Percentiles rank a stretch among this genome's conserved stretches.
These are phyloP conservation scores for Dolichopus griseipennis DNA, from an alignment of 2,888 invertebrate species.

Conservation along the genomic window DNA sequence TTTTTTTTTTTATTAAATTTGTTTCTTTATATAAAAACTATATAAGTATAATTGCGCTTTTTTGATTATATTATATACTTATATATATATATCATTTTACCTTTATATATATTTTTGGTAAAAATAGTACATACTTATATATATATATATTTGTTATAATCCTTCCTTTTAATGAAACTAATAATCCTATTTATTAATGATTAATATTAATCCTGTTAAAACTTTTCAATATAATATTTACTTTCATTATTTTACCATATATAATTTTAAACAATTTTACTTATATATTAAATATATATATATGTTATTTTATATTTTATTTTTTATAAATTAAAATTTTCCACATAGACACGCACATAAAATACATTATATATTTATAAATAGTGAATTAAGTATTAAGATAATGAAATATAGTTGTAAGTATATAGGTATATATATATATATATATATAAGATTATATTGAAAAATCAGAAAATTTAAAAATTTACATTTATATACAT, in stretches of 20 bases:
- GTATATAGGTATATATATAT: neutral
- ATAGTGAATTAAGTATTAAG: neutral
- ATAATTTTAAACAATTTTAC: neutral
- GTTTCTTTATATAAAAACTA: neutral
- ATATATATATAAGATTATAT: too few species aligned
- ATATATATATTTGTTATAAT: neutral
- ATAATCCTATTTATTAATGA: conserved; percentile 6
- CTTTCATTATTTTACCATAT: neutral
- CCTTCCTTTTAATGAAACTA: conserved; percentile 1
- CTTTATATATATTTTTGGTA: too few species aligned
- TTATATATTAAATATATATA: neutral
- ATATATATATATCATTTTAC: neutral
- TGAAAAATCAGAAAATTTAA: too few species aligned
- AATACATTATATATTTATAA: neutral
- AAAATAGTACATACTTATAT: too few species aligned
- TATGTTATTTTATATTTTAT: neutral
- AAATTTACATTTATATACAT: too few species aligned
- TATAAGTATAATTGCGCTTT: neutral
- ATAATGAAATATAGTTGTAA: neutral
- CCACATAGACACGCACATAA: neutral
- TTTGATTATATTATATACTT: neutral
- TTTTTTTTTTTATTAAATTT: too few species aligned
- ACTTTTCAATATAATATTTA: conserved; percentile 1
- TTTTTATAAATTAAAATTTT: neutral
- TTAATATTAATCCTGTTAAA: conserved; percentile 6